Evolutionary conservation across 2,113 vertebrate genomes (phyloP), one percentile per base, ranked within the genome.

Genomic region (Canis aureus): DNA sequence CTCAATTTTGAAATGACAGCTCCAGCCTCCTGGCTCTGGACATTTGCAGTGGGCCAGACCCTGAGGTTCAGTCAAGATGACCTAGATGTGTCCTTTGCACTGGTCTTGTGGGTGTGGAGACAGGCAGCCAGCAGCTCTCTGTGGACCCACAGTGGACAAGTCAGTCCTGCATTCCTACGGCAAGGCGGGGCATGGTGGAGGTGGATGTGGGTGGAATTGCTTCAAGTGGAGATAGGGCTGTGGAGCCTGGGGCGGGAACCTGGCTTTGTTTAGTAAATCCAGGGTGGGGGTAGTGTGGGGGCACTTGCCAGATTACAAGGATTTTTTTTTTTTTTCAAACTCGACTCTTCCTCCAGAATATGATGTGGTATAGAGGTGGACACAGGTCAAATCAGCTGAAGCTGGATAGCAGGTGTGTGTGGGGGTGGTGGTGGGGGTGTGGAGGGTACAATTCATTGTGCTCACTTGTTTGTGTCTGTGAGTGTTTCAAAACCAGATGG

Each of bases 341-440:
- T 55, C 67, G 12, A 11, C 27, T 9, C 15, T 81, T n/a, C 27
- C 32, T 88, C 60, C 15, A 38, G 74, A 59, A 43, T 59, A 29
- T 17, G 76, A n/a, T 82, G 9, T 66, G 25, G 53, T 85, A 25
- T 15, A 83, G 80, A 86, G 60, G 53, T 17, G 22, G 12, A 73
- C 59, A 43, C 19, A 23, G n/a, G 38, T 76, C 35, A 69, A 69
- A 19, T 69, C 32, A 69, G 67, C n/a, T 20, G 17, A 35, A n/a
- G 32, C 67, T 79, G n/a, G 62, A 20, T 51, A 32, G 32, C 11
- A 25, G 29, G 1, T 10, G 35, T 12, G 27, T 29, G 10, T 0
- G 8, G 3, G 11, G 1, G 15, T 12, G 25, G 29, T 7, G 0
- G 8, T 8, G 11, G 1, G 15, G 22, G 5, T 0, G n/a, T 4